These are phyloP conservation scores for Leucophora obtusa DNA, from an alignment of 2,888 invertebrate genomes.

Conservation along the genomic window DNA sequence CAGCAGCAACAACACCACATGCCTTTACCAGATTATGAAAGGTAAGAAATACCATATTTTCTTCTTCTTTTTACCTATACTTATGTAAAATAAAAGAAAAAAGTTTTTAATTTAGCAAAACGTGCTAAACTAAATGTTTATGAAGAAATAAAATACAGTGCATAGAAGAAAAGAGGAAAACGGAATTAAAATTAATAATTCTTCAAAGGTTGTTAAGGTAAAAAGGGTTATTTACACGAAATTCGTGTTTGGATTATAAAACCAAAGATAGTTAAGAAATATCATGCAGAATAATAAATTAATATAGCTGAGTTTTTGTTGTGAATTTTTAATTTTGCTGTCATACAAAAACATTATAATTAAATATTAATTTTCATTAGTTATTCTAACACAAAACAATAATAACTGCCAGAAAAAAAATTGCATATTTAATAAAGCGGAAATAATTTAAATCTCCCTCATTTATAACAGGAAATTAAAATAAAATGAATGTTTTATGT, in stretches of 20 bases:
- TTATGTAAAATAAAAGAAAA: slow-evolving; percentile 20
- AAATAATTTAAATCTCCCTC: slow-evolving; percentile 15
- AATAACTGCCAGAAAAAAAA: background rate
- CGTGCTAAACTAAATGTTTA: slow-evolving; percentile 11
- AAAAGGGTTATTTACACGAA: background rate
- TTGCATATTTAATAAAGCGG: slow-evolving; percentile 7
- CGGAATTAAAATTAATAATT: slow-evolving; percentile 21
- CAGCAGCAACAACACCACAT: slow-evolving; percentile 69
- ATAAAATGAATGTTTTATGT: background rate
- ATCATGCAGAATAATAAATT: background rate
- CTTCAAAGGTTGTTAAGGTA: slow-evolving; percentile 3
- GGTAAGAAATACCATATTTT: slow-evolving; percentile 70
- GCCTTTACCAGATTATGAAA: slow-evolving; percentile 79
- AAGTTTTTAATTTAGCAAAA: slow-evolving; percentile 16
- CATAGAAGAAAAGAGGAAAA: background rate
- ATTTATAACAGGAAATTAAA: slow-evolving; percentile 11
- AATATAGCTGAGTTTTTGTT: background rate
- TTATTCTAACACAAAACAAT: slow-evolving; percentile 2
- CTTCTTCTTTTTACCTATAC: slow-evolving; percentile 10
- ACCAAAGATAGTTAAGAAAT: background rate
- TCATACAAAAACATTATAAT: slow-evolving; percentile 22
- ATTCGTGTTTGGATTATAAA: background rate
- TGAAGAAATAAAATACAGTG: background rate
- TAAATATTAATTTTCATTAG: slow-evolving; percentile 34
- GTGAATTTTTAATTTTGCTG: background rate